Percentiles rank a stretch among this genome's conserved stretches.
Evolutionary conservation across 2,113 vertebrate genomes (phyloP).

Genomic region (Sclerurus mexicanus): DNA sequence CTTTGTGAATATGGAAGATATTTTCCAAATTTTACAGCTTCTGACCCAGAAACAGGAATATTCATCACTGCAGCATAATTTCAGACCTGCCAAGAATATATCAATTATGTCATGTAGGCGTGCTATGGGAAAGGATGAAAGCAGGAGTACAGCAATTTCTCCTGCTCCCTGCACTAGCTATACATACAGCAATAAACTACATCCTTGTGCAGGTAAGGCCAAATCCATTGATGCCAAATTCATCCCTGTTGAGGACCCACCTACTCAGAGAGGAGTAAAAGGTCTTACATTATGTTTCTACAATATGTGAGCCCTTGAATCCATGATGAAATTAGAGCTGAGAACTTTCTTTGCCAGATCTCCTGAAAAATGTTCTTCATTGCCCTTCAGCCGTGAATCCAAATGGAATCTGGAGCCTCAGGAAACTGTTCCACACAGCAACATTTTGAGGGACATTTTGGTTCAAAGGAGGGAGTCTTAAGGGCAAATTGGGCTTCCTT

Average conservation of each 20-base stretch:
- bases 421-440: neutral
- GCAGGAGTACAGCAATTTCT: neutral
- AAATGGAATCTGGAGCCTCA: neutral
- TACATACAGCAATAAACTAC: neutral
- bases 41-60: slow-evolving; percentile 56
- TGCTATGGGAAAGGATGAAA: slow-evolving; percentile 8
- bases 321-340: neutral
- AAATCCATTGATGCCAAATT: neutral
- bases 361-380: neutral
- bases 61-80: slow-evolving; percentile 53
- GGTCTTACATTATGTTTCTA: neutral
- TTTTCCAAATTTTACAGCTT: slow-evolving; percentile 53
- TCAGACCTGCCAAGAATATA: slow-evolving; percentile 58
- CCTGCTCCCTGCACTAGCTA: neutral
- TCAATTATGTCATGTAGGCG: slow-evolving; percentile 12
- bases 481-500: neutral
- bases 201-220: neutral
- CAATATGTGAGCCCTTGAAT: neutral
- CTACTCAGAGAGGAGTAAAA: neutral
- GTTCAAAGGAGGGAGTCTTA: neutral
- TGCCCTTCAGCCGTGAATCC: neutral
- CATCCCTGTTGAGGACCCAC: neutral
- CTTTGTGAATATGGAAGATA: slow-evolving; percentile 18
- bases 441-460: neutral
- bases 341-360: neutral